Conservation (phyloP, 1,140 invertebrate species). For the Pseudoatta argentina region DNA sequence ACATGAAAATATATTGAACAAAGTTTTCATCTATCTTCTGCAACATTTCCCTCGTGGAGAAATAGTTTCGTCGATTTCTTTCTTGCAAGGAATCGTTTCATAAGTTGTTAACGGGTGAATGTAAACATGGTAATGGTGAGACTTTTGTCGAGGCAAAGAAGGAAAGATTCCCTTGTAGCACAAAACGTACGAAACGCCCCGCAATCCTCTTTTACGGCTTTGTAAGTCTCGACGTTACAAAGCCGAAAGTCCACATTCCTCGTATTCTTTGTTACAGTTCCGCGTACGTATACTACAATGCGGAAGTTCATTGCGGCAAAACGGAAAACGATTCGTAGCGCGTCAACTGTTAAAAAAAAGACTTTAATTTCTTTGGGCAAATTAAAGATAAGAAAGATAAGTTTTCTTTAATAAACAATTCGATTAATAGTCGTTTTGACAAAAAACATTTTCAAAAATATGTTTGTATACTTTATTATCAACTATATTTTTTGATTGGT, state of each 20-base stretch:
- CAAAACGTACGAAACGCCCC: constrained; percentile 19
- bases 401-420: neutral
- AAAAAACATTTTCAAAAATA: neutral
- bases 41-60: constrained; percentile 26
- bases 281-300: constrained; percentile 10
- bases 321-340: neutral
- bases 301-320: constrained; percentile 24
- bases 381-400: too few relatives aligned
- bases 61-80: constrained; percentile 25
- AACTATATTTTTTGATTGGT: neutral
- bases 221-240: constrained; percentile 29
- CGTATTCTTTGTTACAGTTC: constrained; percentile 23
- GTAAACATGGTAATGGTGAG: constrained; percentile 46
- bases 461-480: neutral
- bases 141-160: neutral
- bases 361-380: neutral
- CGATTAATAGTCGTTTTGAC: neutral
- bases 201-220: constrained; percentile 53
- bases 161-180: neutral
- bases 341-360: neutral
- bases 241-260: constrained; percentile 24
- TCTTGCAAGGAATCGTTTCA: neutral
- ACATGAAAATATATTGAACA: constrained; percentile 10
- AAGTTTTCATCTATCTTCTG: constrained; percentile 25
- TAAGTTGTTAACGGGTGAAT: constrained; percentile 22